Base-by-base conservation (phyloP, 2,888 invertebrate species). In the Polydrusus pterygomalis region DNA sequence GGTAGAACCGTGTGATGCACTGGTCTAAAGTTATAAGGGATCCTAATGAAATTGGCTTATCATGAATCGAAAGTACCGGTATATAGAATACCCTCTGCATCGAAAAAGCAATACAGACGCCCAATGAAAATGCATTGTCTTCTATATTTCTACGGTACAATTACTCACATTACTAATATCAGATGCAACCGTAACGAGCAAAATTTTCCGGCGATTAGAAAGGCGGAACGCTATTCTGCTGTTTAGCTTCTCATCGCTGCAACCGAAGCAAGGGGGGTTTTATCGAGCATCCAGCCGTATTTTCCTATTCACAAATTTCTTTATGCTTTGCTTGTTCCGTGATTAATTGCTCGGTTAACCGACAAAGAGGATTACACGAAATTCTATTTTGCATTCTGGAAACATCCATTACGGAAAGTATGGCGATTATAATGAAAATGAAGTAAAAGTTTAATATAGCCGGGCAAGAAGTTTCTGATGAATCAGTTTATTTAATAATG, bases 241-340 rank as follows among this genome's bases (percentile, higher is more conserved):
- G 63, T 65, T 65, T 51, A 51, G 70, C 62, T 70, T 62, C 73
- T 64, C 72, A 64, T 72, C 54, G 25, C 18, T 60, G 69, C 54
- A 69, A 69, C 68, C 74, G 74, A 47, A 74, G 67, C 34, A 10
- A 62, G 74, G 77, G 75, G 68, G 78, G 76, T 77, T 79, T 77
- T 78, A 77, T 76, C 70, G 78, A 74, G 74, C 79, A 77, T 68
- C 78, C 79, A 76, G 73, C 78, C 72, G 71, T 74, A 77, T 78
- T 77, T 80, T 76, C 64, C 80, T 75, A 75, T 79, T 78, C 78
- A 78, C 56, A 78, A 75, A 78, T 80, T 80, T 80, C 79, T 81
- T 78, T 74, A 72, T 76, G 78, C 67, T 75, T 75, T 75, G 75
- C 68, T 78, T 68, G 75, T 49, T 70, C 47, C 60, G 58, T 78